Evolutionary conservation across 2,888 invertebrate species (phyloP).

Genomic region (Ommatoiulus sabulosus): DNA sequence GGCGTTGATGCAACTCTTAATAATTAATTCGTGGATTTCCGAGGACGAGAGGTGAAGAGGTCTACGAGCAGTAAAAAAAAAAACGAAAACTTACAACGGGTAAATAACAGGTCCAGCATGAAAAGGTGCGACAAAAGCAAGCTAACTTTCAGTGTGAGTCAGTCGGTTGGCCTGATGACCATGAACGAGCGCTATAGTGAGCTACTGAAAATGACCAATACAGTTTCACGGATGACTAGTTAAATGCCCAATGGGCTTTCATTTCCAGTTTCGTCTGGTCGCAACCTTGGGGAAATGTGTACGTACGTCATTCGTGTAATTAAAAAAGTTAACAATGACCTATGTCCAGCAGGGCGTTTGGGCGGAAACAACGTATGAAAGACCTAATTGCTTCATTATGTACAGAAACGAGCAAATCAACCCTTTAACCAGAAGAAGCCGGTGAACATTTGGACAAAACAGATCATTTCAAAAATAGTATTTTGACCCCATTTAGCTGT

Average conservation of each 20-base stretch:
- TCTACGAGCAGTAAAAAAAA: background rate
- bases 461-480: no score
- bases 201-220: background rate
- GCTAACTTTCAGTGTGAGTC: background rate
- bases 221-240: background rate
- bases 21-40: background rate
- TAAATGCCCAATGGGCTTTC: background rate
- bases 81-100: background rate
- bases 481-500: no score
- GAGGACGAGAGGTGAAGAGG: background rate
- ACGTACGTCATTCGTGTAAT: no score
- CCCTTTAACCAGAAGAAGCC: no score
- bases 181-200: background rate
- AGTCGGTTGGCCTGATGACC: background rate
- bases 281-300: background rate
- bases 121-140: background rate
- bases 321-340: no score
- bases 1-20: background rate
- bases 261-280: background rate
- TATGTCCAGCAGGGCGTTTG: no score
- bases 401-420: no score
- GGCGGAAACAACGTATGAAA: no score
- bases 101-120: background rate
- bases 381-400: no score
- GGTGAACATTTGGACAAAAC: no score